Conservation (phyloP, 1,140 invertebrate genomes). For the Cyrtorhinus lividipennis region DNA sequence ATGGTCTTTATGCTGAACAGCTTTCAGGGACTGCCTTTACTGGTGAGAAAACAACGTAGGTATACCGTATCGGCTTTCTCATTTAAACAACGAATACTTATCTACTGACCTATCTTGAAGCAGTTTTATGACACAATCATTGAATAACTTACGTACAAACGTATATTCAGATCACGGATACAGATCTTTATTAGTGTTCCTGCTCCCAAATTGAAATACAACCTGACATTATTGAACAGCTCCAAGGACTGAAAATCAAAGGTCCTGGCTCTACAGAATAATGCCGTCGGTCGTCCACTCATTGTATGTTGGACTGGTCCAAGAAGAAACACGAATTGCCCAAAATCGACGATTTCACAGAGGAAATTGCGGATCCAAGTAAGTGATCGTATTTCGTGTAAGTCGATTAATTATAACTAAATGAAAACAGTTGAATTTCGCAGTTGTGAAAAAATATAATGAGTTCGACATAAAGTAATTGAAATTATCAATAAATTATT, state of each 20-base stretch:
- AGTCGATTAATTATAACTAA: constrained; percentile 10
- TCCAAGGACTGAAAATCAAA: constrained; percentile 64
- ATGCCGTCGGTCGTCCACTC: constrained; percentile 74
- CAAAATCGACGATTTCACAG: constrained; percentile 60
- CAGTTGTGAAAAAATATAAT: too few species aligned
- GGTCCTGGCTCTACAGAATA: constrained; percentile 92
- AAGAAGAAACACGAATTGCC: constrained; percentile 34
- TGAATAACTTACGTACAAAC: too few species aligned
- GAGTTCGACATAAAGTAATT: too few species aligned
- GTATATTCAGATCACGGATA: too few species aligned
- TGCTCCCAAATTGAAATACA: not conserved
- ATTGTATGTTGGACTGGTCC: constrained; percentile 38
- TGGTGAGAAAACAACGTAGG: too few species aligned
- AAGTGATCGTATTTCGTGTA: too few species aligned
- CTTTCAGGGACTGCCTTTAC: constrained; percentile 94
- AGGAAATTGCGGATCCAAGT: constrained; percentile 70
- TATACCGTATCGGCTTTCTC: too few species aligned
- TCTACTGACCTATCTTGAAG: too few species aligned
- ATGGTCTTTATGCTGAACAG: constrained; percentile 93
- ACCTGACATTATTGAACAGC: constrained; percentile 32
- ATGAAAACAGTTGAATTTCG: not conserved
- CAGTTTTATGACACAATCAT: too few species aligned
- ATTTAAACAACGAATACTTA: too few species aligned
- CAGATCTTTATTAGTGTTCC: too few species aligned
- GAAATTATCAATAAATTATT: too few species aligned